Percentiles rank a stretch among this genome's conserved stretches.
These are phyloP conservation scores for Lutjanus argentimaculatus DNA, from an alignment of 2,797 vertebrate species.

Conservation along the genomic window DNA sequence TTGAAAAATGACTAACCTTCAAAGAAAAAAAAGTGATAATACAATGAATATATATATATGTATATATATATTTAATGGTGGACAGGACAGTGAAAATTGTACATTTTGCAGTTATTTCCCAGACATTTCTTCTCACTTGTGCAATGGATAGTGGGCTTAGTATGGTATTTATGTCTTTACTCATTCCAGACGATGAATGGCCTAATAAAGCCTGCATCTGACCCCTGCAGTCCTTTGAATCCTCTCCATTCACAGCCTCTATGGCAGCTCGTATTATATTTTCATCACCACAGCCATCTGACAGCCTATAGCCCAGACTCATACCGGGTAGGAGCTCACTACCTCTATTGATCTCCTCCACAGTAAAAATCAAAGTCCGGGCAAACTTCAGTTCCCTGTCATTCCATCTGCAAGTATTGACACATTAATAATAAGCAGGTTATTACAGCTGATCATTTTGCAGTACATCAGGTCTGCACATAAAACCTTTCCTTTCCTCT, in stretches of 20 bases:
- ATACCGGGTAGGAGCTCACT: slow-evolving; percentile 67
- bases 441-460: background rate
- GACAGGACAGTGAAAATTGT: background rate
- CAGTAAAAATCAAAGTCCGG: slow-evolving; percentile 75
- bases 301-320: slow-evolving; percentile 76
- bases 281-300: slow-evolving; percentile 70
- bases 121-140: slow-evolving; percentile 71
- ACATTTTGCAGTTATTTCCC: background rate
- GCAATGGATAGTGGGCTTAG: slow-evolving; percentile 67
- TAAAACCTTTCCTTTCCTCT: background rate
- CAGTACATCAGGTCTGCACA: background rate
- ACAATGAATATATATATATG: background rate
- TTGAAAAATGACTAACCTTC: slow-evolving; percentile 74
- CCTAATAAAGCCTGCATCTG: slow-evolving; percentile 72
- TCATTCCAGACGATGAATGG: slow-evolving; percentile 77
- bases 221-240: slow-evolving; percentile 41
- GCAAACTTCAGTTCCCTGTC: slow-evolving; percentile 79
- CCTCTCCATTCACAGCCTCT: slow-evolving; percentile 64
- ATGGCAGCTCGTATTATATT: slow-evolving; percentile 71
- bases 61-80: background rate
- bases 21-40: slow-evolving; percentile 27
- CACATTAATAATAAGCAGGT: background rate
- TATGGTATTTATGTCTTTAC: slow-evolving; percentile 62
- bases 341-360: slow-evolving; percentile 78
- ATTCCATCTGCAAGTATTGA: slow-evolving; percentile 62